These are phyloP conservation scores for Bubo bubo DNA, from an alignment of 2,113 vertebrate genomes.

Conservation along the genomic window DNA sequence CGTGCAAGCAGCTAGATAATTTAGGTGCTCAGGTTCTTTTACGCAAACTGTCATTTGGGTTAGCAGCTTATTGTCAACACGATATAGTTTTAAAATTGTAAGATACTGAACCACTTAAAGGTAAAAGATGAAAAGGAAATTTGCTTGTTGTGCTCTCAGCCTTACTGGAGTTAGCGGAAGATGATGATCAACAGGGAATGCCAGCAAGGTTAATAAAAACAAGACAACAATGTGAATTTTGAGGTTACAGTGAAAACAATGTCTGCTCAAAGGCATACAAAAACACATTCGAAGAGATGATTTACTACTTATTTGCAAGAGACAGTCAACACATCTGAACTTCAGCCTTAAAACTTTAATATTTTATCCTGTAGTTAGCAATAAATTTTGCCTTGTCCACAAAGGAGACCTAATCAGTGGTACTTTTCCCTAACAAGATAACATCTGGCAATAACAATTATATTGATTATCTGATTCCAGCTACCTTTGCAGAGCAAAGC, in stretches of 20 bases:
- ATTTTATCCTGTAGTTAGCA: neutral
- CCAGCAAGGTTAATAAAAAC: neutral
- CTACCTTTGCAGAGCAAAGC: neutral
- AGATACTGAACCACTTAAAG: neutral
- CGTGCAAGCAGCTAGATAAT: neutral
- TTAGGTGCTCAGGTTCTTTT: neutral
- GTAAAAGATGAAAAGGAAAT: constrained; percentile 12
- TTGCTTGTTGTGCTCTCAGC: neutral
- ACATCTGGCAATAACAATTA: constrained; percentile 9
- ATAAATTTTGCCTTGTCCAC: neutral
- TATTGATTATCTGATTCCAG: constrained; percentile 23
- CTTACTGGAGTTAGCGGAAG: neutral
- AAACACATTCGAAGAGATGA: neutral
- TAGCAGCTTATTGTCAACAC: neutral
- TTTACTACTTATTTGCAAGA: constrained; percentile 4
- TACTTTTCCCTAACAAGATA: neutral
- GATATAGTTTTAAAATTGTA: neutral
- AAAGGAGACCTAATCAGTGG: neutral
- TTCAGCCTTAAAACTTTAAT: neutral
- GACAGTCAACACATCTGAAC: neutral
- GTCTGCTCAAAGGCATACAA: neutral
- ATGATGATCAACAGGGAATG: neutral
- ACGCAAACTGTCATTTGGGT: neutral
- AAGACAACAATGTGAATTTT: neutral
- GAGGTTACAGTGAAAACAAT: neutral